Evolutionary conservation across 2,113 vertebrate genomes (phyloP).

Genomic region (Coregonus clupeaformis): DNA sequence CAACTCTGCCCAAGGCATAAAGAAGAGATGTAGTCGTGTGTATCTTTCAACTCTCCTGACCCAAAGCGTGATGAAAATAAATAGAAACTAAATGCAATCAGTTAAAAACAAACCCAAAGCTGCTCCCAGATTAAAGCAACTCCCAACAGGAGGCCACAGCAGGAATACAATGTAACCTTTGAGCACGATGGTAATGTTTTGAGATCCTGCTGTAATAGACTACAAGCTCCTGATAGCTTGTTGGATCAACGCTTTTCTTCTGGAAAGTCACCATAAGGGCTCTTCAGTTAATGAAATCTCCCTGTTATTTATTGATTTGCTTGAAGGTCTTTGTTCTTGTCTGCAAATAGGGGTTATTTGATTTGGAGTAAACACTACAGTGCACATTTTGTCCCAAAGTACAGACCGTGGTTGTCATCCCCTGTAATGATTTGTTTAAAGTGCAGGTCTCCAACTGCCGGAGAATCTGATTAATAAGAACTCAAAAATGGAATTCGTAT

Average conservation of each 20-base stretch:
- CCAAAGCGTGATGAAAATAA: no score
- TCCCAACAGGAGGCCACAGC: slow-evolving; percentile 52
- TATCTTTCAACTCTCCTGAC: no score
- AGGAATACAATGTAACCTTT: slow-evolving; percentile 57
- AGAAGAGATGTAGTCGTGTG: neutral
- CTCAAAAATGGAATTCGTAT: slow-evolving; percentile 27
- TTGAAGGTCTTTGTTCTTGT: slow-evolving; percentile 59
- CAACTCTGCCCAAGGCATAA: neutral
- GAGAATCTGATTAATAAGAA: slow-evolving; percentile 29
- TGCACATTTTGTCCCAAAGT: slow-evolving; percentile 33
- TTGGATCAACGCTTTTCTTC: slow-evolving; percentile 52
- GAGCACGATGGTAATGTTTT: slow-evolving; percentile 60
- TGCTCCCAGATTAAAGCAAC: slow-evolving; percentile 52
- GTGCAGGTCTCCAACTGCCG: slow-evolving; percentile 5
- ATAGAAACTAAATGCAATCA: slow-evolving; percentile 26
- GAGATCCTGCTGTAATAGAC: slow-evolving; percentile 60
- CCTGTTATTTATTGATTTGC: slow-evolving; percentile 67
- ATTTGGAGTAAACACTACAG: slow-evolving; percentile 51
- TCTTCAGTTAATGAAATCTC: slow-evolving; percentile 70
- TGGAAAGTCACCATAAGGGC: slow-evolving; percentile 56
- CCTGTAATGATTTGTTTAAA: slow-evolving; percentile 16
- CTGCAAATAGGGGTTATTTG: slow-evolving; percentile 58
- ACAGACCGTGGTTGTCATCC: neutral
- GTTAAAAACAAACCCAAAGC: slow-evolving; percentile 38
- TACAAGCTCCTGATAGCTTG: slow-evolving; percentile 49